A percentile compares a stretch with the other conserved stretches of the same genome.
Conservation (phyloP, 2,888 invertebrate genomes). For the Slavum lentiscoides region DNA sequence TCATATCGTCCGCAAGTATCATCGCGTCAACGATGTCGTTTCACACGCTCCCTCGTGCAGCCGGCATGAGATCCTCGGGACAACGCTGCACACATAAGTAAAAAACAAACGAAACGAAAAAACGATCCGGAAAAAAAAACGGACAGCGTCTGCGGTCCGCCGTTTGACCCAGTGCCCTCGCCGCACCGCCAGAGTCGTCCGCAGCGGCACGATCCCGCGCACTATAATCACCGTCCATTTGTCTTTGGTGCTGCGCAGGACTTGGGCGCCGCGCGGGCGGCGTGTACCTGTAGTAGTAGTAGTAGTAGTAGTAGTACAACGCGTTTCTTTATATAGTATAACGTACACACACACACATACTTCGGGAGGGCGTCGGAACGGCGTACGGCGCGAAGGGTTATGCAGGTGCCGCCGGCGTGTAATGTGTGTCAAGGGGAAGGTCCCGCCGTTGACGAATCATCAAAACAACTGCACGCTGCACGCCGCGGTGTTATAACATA, state of each 20-base stretch:
- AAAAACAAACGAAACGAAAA: too few relatives aligned
- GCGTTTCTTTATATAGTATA: too few relatives aligned
- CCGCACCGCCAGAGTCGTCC: background rate
- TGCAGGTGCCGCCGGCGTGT: conserved; percentile 42
- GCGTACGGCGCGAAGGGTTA: conserved; percentile 26
- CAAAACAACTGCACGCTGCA: conserved; percentile 30
- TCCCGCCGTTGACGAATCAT: conserved; percentile 50
- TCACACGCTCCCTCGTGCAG: too few relatives aligned
- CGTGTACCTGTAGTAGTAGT: too few relatives aligned
- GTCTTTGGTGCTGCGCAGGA: conserved; percentile 15
- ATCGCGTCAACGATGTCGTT: background rate
- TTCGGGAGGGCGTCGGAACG: conserved; percentile 4
- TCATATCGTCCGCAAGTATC: too few relatives aligned
- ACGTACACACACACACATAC: background rate
- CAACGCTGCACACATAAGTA: too few relatives aligned
- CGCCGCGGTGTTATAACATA: background rate
- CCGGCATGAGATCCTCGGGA: too few relatives aligned
- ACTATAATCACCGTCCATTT: conserved; percentile 50
- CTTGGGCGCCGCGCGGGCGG: too few relatives aligned
- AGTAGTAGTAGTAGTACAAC: too few relatives aligned
- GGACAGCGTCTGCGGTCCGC: conserved; percentile 14
- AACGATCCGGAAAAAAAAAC: background rate
- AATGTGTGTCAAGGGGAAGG: conserved; percentile 54
- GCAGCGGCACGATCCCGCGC: background rate
- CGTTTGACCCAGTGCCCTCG: conserved; percentile 36